Evolutionary conservation across 2,113 vertebrate species (phyloP), one percentile per base, ranked within the genome.

Genomic region (Psettodes erumei): DNA sequence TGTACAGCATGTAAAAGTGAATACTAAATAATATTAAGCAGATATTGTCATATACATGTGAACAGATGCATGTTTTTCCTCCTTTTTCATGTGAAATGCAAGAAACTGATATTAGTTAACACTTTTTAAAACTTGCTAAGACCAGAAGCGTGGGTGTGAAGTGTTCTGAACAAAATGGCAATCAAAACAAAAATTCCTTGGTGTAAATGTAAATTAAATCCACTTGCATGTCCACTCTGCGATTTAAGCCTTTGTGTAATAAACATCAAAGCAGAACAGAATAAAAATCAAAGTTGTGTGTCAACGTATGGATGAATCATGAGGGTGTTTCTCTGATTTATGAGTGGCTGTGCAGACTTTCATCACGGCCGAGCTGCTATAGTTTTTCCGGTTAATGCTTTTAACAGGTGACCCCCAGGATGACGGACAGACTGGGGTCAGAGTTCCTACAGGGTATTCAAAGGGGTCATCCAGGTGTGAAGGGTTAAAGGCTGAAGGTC

Each of bases 381-480:
- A n/a, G 25, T 19, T 69, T 62, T 72, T 69, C 37, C 47, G 40
- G 45, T 54, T 74, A 81, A 91, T 80, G 81, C 62, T 86, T 91
- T 83, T 78, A 83, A 63, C 87, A 90, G 79, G 79, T 81, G 70
- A 89, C 80, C 82, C 83, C 54, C 21, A 21, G 32, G 50, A 70
- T 92, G 84, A 91, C 79, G 56, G 81, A 90, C 81, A 90, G 68
- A 65, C 60, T 19, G 60, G 38, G 89, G 85, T 90, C 85, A 86
- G 69, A 91, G 89, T 60, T 85, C 71, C 50, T 68, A 59, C 71
- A 35, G 58, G 45, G 55, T 27, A 76, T 55, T 71, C 71, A 75
- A 53, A 81, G 75, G 80, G 86, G 81, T 86, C 27, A 28, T 74
- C 84, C 85, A 92, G 87, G 90, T 91, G 89, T 71, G 81, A 77